Evolutionary conservation across 1,140 invertebrate species (phyloP).

Genomic region (Pogonognathellus flavescens): DNA sequence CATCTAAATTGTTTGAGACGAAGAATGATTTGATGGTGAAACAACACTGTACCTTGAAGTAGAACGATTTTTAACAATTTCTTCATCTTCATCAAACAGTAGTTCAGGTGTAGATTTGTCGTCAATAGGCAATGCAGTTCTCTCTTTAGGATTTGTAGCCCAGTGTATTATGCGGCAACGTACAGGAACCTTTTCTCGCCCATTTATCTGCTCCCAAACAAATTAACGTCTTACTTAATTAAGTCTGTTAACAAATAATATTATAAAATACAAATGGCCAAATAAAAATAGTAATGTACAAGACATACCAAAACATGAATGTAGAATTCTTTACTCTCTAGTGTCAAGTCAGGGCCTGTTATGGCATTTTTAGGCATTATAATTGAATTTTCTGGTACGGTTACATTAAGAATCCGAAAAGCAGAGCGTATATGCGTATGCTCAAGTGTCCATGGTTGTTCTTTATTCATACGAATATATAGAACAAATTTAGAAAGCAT

Average conservation of each 20-base stretch:
- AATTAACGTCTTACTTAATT: constrained; percentile 36
- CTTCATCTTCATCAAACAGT: constrained; percentile 68
- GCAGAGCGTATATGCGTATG: constrained; percentile 83
- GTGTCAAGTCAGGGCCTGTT: constrained; percentile 81
- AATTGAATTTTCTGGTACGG: constrained; percentile 80
- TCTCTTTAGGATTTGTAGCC: constrained; percentile 65
- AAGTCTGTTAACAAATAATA: neutral
- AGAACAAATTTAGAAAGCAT: constrained; percentile 70
- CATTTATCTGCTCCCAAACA: constrained; percentile 74
- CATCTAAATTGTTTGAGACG: too few species aligned
- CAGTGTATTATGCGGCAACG: constrained; percentile 70
- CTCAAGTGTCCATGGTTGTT: constrained; percentile 83
- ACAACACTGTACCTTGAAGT: neutral
- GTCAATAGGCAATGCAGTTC: neutral
- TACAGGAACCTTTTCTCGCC: constrained; percentile 75
- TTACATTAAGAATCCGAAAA: constrained; percentile 78
- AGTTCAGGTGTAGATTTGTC: constrained; percentile 61
- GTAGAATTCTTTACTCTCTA: constrained; percentile 85
- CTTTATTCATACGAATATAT: constrained; percentile 81
- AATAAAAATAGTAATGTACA: neutral
- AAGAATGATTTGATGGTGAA: neutral
- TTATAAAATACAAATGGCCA: neutral
- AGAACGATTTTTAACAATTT: constrained; percentile 60
- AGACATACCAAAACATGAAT: constrained; percentile 80
- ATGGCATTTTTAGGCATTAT: constrained; percentile 81